A percentile compares a stretch with the other conserved stretches of the same genome.
Conservation (phyloP, 2,113 vertebrate genomes). For the Labeo catla region DNA sequence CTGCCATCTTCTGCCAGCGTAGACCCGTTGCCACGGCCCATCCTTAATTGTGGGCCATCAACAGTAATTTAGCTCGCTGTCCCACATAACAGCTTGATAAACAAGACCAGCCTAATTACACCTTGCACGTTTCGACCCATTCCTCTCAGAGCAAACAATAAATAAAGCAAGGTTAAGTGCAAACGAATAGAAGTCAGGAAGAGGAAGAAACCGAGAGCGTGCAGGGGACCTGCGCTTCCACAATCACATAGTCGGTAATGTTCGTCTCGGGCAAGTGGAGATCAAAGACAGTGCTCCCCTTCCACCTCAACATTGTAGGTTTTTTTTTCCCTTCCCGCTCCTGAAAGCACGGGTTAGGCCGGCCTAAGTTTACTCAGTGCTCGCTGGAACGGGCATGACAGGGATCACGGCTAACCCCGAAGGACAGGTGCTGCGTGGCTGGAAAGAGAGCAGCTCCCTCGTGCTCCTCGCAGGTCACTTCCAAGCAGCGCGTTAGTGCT, state of each 20-base stretch:
- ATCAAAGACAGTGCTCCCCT: slow-evolving; percentile 81
- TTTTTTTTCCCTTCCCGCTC: slow-evolving; percentile 36
- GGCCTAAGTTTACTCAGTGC: slow-evolving; percentile 87
- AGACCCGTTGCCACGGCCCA: slow-evolving; percentile 47
- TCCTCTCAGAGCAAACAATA: slow-evolving; percentile 54
- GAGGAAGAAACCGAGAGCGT: slow-evolving; percentile 1
- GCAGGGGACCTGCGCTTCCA: slow-evolving; percentile 62
- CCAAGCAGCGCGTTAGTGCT: slow-evolving; percentile 87
- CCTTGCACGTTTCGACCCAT: slow-evolving; percentile 41
- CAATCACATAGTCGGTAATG: slow-evolving; percentile 76
- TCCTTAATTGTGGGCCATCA: slow-evolving; percentile 60
- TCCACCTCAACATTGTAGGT: slow-evolving; percentile 14
- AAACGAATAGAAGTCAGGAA: background rate
- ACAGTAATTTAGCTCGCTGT: slow-evolving; percentile 65
- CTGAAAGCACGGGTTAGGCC: slow-evolving; percentile 83
- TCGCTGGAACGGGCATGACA: slow-evolving; percentile 86
- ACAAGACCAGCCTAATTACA: slow-evolving; percentile 61
- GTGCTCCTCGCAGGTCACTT: slow-evolving; percentile 91
- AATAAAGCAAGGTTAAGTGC: slow-evolving; percentile 48
- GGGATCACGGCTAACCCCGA: slow-evolving; percentile 91
- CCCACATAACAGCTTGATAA: slow-evolving; percentile 64
- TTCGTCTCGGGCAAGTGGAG: slow-evolving; percentile 75
- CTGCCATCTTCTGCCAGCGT: slow-evolving; percentile 61
- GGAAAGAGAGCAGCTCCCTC: slow-evolving; percentile 87
- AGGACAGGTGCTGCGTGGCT: slow-evolving; percentile 85